phyloP scores from a whole-genome alignment of 2,797 vertebrate species.

The Vultur gryphus region DNA sequence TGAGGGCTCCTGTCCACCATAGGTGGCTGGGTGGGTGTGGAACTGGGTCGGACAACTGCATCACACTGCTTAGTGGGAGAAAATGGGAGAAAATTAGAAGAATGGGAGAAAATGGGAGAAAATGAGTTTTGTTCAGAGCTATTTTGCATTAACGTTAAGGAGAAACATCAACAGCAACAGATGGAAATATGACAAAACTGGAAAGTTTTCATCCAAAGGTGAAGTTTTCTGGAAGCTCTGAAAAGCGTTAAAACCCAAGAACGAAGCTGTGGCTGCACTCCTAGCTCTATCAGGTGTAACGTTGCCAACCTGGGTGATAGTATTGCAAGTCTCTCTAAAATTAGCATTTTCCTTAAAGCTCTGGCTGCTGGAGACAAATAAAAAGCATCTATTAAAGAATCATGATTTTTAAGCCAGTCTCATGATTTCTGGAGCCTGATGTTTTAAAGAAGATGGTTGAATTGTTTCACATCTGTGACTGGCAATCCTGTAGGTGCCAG shows the following conservation, averaged over 20 bases:
- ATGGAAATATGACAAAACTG: neutral
- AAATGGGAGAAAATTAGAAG: neutral
- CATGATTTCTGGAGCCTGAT: neutral
- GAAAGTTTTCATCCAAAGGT: neutral
- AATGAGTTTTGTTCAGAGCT: neutral
- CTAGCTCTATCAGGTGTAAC: neutral
- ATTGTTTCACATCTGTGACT: neutral
- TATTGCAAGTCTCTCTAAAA: neutral
- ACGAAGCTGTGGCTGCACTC: neutral
- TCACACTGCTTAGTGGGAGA: neutral
- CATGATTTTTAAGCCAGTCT: neutral
- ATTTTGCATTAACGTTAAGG: neutral
- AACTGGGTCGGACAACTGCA: neutral
- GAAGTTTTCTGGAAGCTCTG: neutral
- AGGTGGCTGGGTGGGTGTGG: neutral
- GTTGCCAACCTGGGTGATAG: neutral
- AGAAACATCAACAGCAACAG: neutral
- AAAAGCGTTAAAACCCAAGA: neutral
- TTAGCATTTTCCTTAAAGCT: neutral
- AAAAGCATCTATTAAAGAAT: neutral
- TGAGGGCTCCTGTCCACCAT: neutral
- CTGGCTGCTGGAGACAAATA: neutral
- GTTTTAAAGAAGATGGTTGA: neutral
- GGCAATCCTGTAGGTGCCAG: neutral
- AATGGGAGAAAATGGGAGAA: neutral